Percentiles rank a stretch among this genome's conserved stretches.
These are phyloP conservation scores for Enoplosus armatus DNA, from an alignment of 2,797 vertebrate species.

Conservation along the genomic window DNA sequence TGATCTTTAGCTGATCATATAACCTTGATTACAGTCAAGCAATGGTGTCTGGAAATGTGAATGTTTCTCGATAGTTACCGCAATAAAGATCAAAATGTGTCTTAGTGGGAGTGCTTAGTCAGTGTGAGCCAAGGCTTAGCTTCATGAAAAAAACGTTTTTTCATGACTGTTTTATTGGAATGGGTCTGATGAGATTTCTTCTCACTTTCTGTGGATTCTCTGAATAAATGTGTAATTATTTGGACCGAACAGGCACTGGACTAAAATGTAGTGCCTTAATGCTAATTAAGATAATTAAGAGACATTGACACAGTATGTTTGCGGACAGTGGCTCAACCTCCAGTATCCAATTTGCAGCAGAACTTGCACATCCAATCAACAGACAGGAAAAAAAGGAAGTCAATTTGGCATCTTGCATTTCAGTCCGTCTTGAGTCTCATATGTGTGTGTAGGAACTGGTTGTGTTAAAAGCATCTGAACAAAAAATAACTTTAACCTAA, in stretches of 20 bases:
- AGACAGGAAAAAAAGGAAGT: not conserved
- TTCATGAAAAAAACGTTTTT: conserved; percentile 19
- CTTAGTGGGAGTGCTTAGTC: not conserved
- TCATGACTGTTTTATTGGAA: conserved; percentile 7
- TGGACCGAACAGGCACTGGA: not conserved
- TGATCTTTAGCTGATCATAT: conserved; percentile 41
- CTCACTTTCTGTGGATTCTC: conserved; percentile 20
- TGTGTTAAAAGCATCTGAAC: not conserved
- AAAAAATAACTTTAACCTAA: conserved; percentile 6
- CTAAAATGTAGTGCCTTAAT: not conserved
- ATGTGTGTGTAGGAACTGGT: not conserved
- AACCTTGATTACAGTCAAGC: conserved; percentile 39
- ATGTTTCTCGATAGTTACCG: conserved; percentile 18
- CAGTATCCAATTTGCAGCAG: not conserved
- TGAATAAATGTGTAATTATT: conserved; percentile 2
- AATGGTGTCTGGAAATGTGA: conserved; percentile 11
- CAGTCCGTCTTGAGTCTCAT: not conserved
- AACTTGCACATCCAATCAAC: not conserved
- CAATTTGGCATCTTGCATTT: not conserved
- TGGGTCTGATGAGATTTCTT: not conserved
- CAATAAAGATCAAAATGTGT: conserved; percentile 7
- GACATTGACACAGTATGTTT: not conserved
- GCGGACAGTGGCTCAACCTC: conserved; percentile 4
- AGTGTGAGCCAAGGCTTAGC: conserved; percentile 13
- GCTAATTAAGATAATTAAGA: too few relatives aligned